These are phyloP conservation scores for Bucorvus abyssinicus DNA, from an alignment of 2,797 vertebrate genomes.

Conservation along the genomic window DNA sequence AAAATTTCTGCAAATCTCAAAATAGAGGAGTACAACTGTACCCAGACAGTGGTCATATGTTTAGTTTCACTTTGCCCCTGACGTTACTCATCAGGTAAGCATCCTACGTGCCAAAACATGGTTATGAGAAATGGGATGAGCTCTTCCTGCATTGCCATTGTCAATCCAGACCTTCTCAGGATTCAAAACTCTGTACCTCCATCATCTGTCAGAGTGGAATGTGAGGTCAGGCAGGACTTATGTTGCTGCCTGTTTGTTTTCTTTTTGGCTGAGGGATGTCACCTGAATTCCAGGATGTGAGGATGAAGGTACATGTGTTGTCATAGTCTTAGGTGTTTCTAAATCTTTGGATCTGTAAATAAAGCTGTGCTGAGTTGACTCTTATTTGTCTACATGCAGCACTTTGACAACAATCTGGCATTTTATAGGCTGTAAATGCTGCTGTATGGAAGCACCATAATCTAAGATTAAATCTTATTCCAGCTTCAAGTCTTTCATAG, in stretches of 20 bases:
- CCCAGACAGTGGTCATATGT: not conserved
- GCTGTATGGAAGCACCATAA: not conserved
- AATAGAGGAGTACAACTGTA: not conserved
- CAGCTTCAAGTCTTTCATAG: not conserved
- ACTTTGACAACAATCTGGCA: not conserved
- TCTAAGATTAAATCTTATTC: not conserved
- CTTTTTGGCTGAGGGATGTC: not conserved
- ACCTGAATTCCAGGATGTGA: not conserved
- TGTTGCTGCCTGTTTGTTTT: not conserved
- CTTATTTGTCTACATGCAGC: fast-evolving
- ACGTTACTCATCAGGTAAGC: not conserved
- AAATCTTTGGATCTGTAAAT: not conserved
- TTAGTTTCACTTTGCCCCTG: not conserved
- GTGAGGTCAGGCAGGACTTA: not conserved
- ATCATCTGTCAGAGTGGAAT: not conserved
- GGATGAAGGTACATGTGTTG: not conserved
- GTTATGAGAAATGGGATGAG: not conserved
- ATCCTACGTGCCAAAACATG: fast-evolving
- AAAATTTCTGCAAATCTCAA: not conserved
- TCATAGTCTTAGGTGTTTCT: not conserved
- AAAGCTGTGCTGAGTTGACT: not conserved
- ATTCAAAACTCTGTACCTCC: not conserved
- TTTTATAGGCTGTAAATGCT: not conserved
- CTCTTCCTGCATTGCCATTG: fast-evolving
- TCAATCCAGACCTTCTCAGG: not conserved